Conservation (phyloP, 2,797 vertebrate genomes). For the Lagorchestes hirsutus region DNA sequence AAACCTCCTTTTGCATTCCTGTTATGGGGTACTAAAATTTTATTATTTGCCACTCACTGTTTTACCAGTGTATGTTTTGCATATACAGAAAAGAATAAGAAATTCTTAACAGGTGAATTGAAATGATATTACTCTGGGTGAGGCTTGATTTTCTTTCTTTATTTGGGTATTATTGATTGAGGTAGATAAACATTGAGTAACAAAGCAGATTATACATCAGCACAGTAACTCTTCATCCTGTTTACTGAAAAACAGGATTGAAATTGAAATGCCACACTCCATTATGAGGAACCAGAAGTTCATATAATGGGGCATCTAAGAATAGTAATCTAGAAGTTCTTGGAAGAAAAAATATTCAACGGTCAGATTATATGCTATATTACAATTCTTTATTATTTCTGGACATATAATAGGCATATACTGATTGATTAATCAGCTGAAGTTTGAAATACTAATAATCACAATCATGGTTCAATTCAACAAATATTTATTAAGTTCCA, state of each 20-base stretch:
- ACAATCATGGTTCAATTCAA: conserved; percentile 8
- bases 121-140: conserved; percentile 65
- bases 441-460: conserved; percentile 2
- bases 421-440: conserved; percentile 27
- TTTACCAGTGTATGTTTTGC: conserved; percentile 60
- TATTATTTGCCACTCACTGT: conserved; percentile 40
- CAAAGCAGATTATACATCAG: conserved; percentile 61
- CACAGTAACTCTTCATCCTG: conserved; percentile 68
- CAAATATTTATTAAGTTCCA: conserved; percentile 30
- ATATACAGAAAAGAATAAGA: conserved; percentile 60
- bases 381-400: neutral
- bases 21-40: conserved; percentile 50
- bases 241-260: conserved; percentile 63
- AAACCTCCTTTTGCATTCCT: conserved; percentile 37
- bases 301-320: conserved; percentile 47
- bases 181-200: conserved; percentile 65
- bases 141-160: conserved; percentile 29
- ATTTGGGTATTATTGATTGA: conserved; percentile 67
- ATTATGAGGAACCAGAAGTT: conserved; percentile 61
- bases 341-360: conserved; percentile 42
- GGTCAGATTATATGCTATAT: conserved; percentile 3
- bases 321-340: conserved; percentile 47
- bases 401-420: neutral
- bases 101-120: conserved; percentile 69
- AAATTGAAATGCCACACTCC: conserved; percentile 67